Evolutionary conservation across 2,888 invertebrate species (phyloP), one percentile per base, ranked within the genome.

Genomic region (Ophion costatus): DNA sequence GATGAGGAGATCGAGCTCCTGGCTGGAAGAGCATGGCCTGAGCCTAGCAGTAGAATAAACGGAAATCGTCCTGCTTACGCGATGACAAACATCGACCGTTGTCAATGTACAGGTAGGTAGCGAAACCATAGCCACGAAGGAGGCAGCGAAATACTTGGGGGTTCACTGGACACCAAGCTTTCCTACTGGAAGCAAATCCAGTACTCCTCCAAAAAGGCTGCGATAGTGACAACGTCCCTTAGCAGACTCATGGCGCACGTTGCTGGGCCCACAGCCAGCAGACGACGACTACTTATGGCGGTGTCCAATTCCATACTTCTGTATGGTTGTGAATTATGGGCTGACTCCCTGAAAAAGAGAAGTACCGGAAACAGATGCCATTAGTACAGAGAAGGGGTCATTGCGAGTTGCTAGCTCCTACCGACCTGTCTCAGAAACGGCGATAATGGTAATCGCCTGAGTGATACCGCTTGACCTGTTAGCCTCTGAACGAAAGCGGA

Each of bases 371-470:
- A n/a, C 76, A 74, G 61, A 82, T 89, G 63, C 71, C 84, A 0
- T 24, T 74, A 10, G 88, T 29, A 3, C 87, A 90, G 67, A 67
- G 89, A 24, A 59, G 81, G n/a, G 73, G 6, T 88, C 88, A 10
- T 67, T 89, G 4, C 66, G 87, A 38, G 63, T 57, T 7, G 66
- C 66, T 1, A 24, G 67, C 57, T 82, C 87, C 0, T 90, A 90
- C 64, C 76, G 88, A 3, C 89, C 89, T 3, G 89, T 90, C 0
- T 89, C 89, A 17, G 88, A 88, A 45, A 71, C 85, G 0, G 88
- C 88, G 5, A 71, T 84, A 20, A 70, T 88, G 51, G 84, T 88
- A 22, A 71, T 89, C 9, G 88, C 88, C 0, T 79, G 86, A 11
- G 80, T 87, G 17, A 83, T 83, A 5, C 88, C 89, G 10, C 85